Evolutionary conservation across 2,888 invertebrate species (phyloP).

Genomic region (Synanthedon vespiformis): DNA sequence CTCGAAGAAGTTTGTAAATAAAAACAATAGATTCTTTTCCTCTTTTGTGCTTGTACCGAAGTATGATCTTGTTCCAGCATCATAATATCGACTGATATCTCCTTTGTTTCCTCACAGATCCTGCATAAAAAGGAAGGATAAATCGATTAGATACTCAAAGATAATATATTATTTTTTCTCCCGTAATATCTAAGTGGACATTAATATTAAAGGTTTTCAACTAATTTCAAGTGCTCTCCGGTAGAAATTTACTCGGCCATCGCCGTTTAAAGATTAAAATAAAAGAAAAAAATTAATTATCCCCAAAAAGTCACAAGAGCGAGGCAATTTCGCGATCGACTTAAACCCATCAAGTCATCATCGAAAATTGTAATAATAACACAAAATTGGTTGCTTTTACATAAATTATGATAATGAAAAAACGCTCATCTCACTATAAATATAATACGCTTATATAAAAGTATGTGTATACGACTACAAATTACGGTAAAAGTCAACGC

Average conservation of each 20-base stretch:
- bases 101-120: no score
- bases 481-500: slow-evolving; percentile 63
- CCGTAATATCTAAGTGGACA: no score
- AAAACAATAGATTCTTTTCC: no score
- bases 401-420: slow-evolving; percentile 48
- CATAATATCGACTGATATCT: no score
- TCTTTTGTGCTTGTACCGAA: no score
- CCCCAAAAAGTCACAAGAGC: not conserved
- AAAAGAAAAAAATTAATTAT: not conserved
- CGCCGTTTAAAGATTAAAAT: not conserved
- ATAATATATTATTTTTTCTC: no score
- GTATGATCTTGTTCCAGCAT: no score
- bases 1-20: no score
- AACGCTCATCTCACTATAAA: slow-evolving; percentile 1
- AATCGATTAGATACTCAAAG: no score
- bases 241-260: not conserved
- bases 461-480: slow-evolving; percentile 32
- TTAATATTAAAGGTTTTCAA: no score
- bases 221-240: not conserved
- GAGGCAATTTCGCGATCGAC: slow-evolving; percentile 26
- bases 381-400: slow-evolving; percentile 54
- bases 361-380: slow-evolving; percentile 43
- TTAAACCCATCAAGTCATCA: slow-evolving; percentile 30
- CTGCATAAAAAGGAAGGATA: no score
- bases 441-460: slow-evolving; percentile 11